Conservation (phyloP, 2,797 vertebrate species). For the Helicolenus hilgendorfi region DNA sequence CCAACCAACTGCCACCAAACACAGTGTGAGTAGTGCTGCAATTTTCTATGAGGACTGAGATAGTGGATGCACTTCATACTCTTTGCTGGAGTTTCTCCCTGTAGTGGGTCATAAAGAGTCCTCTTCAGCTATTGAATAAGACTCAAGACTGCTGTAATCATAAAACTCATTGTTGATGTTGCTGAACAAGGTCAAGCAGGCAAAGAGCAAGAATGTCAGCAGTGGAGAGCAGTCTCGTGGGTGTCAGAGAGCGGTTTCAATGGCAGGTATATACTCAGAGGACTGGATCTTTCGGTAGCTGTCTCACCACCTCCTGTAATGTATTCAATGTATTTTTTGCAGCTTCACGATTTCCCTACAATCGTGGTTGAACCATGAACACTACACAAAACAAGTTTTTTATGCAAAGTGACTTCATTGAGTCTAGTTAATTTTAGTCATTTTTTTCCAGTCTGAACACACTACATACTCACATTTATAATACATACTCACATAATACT, state of each 20-base stretch:
- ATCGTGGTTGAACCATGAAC: background rate
- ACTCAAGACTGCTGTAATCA: conserved; percentile 51
- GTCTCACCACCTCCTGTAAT: background rate
- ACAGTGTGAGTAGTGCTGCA: background rate
- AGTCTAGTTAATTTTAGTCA: background rate
- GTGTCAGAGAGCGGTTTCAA: conserved; percentile 50
- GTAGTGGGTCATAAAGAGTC: conserved; percentile 43
- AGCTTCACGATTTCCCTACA: background rate
- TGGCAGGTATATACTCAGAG: background rate
- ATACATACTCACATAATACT: background rate
- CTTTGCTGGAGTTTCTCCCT: conserved; percentile 26
- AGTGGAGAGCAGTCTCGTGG: conserved; percentile 21
- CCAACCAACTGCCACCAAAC: conserved; percentile 12
- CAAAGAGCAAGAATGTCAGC: conserved; percentile 42
- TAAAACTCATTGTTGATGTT: conserved; percentile 51
- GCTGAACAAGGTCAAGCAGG: conserved; percentile 62
- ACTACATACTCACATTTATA: background rate
- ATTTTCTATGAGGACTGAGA: conserved; percentile 21
- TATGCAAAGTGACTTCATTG: background rate
- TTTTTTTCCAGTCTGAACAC: background rate
- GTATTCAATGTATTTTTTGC: background rate
- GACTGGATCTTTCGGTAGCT: background rate
- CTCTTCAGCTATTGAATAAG: conserved; percentile 42
- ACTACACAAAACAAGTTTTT: background rate
- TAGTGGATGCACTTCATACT: background rate